A percentile compares a stretch with the other conserved stretches of the same genome.
These are phyloP conservation scores for Hapalemur alaotrensis DNA, from an alignment of 2,797 vertebrate genomes.

Conservation along the genomic window DNA sequence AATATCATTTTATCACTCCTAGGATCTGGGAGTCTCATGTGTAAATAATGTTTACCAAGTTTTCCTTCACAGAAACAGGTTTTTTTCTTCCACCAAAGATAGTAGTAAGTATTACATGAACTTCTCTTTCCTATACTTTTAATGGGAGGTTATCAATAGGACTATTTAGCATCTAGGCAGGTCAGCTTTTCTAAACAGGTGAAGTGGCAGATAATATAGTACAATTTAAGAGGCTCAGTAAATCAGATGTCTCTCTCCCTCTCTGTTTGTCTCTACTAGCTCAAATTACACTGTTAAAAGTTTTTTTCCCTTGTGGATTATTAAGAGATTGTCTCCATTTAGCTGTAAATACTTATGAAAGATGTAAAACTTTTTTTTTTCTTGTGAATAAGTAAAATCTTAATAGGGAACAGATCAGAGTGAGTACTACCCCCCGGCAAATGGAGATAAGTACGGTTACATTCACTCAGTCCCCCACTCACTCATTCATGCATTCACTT, in stretches of 20 bases:
- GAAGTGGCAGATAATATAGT: background rate
- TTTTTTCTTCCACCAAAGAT: background rate
- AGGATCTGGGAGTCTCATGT: background rate
- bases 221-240: background rate
- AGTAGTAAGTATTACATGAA: background rate
- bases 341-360: background rate
- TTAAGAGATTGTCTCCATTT: background rate
- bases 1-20: background rate
- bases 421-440: background rate
- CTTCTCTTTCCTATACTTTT: background rate
- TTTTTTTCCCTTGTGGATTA: background rate
- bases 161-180: background rate
- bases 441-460: too few relatives aligned
- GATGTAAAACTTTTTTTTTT: background rate
- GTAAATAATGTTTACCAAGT: background rate
- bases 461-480: background rate
- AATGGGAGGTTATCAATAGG: background rate
- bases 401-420: background rate
- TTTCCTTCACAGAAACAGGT: background rate
- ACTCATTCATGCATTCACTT: background rate
- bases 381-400: constrained; percentile 6
- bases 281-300: background rate
- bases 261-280: background rate
- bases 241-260: background rate
- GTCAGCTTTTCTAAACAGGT: background rate